Evolutionary conservation across 2,113 vertebrate genomes (phyloP).

Genomic region (Dipodomys merriami): DNA sequence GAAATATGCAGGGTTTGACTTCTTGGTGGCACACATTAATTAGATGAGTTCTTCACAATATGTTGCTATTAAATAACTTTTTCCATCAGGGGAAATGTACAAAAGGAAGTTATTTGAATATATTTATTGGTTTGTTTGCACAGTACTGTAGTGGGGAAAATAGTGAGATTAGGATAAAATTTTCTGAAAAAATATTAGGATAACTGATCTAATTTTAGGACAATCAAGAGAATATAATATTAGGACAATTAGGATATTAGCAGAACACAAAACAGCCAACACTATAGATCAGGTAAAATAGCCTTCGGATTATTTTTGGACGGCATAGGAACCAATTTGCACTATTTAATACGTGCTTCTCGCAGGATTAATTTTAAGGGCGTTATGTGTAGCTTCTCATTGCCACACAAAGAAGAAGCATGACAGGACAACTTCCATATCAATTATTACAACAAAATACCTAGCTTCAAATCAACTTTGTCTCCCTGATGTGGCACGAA

Average conservation of each 20-base stretch:
- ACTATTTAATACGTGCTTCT: background rate
- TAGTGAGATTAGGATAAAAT: background rate
- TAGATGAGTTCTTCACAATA: background rate
- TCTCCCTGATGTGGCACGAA: background rate
- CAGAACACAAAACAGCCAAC: background rate
- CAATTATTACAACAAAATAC: background rate
- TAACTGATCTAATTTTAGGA: too few species aligned
- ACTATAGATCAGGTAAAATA: background rate
- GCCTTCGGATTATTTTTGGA: slow-evolving; percentile 4
- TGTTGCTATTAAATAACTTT: slow-evolving; percentile 5
- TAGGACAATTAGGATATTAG: background rate
- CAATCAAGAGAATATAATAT: background rate
- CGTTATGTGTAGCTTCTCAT: slow-evolving; percentile 2
- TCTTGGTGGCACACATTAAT: background rate
- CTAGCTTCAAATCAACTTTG: background rate
- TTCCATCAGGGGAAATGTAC: background rate
- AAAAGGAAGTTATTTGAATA: background rate
- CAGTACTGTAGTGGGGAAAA: background rate
- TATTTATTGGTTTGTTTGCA: background rate
- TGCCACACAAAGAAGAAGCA: background rate
- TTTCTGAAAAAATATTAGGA: background rate
- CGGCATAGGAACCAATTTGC: background rate
- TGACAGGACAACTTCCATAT: background rate
- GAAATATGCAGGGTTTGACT: background rate
- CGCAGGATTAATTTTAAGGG: background rate